phyloP scores from a whole-genome alignment of 2,113 vertebrate genomes.

The Chionis minor region DNA sequence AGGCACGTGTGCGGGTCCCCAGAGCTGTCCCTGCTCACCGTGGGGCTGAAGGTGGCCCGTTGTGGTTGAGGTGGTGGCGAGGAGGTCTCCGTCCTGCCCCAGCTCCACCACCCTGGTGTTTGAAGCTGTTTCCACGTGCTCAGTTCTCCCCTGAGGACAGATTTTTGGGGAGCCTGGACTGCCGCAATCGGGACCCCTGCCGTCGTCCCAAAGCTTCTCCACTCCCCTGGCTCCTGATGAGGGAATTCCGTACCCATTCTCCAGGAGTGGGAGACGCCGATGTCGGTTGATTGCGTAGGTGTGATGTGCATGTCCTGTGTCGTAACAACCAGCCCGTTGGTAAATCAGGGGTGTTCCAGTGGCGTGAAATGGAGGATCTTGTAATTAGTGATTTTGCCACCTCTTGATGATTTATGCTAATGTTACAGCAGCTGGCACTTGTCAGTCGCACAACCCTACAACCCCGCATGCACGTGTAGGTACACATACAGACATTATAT shows the following conservation, averaged over 20 bases:
- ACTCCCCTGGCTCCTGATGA: rapidly evolving
- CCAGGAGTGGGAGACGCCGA: neutral
- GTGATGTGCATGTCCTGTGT: neutral
- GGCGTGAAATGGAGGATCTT: neutral
- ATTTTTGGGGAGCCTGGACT: neutral
- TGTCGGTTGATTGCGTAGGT: rapidly evolving
- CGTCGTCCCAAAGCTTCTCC: neutral
- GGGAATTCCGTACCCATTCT: neutral
- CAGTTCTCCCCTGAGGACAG: neutral
- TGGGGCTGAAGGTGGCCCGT: rapidly evolving
- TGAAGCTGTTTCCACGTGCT: neutral
- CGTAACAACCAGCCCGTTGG: too few species aligned
- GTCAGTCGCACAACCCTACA: too few species aligned
- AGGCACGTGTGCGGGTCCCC: neutral
- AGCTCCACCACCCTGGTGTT: neutral
- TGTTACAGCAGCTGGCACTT: too few species aligned
- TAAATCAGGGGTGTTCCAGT: neutral
- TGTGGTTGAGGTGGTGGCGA: neutral
- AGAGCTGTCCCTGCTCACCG: neutral
- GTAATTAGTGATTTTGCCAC: neutral
- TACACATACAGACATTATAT: too few species aligned
- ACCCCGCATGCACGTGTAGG: too few species aligned
- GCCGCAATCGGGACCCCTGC: neutral
- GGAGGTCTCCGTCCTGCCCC: neutral
- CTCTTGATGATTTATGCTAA: neutral